A percentile compares a stretch with the other conserved stretches of the same genome.
phyloP scores from a whole-genome alignment of 2,113 vertebrate genomes.

The Boleophthalmus pectinirostris region DNA sequence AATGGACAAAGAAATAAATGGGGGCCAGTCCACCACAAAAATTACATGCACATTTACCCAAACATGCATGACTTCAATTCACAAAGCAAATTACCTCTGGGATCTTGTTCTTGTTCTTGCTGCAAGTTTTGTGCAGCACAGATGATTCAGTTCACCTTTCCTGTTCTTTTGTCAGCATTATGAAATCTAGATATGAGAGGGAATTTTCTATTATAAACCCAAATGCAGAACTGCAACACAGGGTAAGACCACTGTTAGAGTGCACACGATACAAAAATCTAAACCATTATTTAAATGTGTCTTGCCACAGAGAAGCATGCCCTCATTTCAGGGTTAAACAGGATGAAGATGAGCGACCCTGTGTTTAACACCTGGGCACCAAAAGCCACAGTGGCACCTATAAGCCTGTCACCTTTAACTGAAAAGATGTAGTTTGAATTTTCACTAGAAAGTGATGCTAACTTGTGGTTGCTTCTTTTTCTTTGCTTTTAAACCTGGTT shows the following conservation, averaged over 20 bases:
- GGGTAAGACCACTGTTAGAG: background rate
- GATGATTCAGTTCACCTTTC: background rate
- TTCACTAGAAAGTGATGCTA: background rate
- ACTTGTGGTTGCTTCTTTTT: background rate
- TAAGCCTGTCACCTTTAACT: background rate
- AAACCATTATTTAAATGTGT: slow-evolving; percentile 19
- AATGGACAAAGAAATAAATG: too few relatives aligned
- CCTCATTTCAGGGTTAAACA: background rate
- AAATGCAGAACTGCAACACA: background rate
- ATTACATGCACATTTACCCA: background rate
- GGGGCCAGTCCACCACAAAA: background rate
- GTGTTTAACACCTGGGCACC: slow-evolving; percentile 59
- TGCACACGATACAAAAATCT: background rate
- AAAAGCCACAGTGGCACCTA: slow-evolving; percentile 55
- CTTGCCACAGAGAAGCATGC: slow-evolving; percentile 53
- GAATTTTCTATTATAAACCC: background rate
- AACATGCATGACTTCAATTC: background rate
- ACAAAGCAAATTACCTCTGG: background rate
- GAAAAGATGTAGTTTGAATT: background rate
- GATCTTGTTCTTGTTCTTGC: background rate
- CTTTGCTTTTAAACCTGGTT: too few relatives aligned
- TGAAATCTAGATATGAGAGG: background rate
- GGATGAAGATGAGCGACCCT: background rate
- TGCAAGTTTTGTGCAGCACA: background rate
- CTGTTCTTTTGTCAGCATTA: background rate